These are phyloP conservation scores for Phylloscopus trochiloides DNA, from an alignment of 2,113 vertebrate genomes.

Conservation along the genomic window DNA sequence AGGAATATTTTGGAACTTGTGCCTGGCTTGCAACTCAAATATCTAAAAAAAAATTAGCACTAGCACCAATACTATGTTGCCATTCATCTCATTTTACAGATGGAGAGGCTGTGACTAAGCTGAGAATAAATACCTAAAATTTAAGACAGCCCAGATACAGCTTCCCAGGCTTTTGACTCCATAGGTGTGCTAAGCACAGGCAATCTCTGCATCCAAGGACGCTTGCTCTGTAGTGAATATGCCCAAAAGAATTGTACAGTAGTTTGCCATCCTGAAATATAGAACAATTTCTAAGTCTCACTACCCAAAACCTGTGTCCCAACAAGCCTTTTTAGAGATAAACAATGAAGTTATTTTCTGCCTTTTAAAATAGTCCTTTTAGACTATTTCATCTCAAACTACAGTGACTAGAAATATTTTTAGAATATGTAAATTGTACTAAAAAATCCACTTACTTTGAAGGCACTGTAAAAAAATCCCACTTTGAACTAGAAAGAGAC, in stretches of 20 bases:
- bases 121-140: not conserved
- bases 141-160: not conserved
- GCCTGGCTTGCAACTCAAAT: not conserved
- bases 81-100: not conserved
- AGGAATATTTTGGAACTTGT: not conserved
- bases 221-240: not conserved
- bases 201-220: not conserved
- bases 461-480: not conserved
- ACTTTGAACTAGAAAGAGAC: not conserved
- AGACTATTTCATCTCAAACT: not conserved
- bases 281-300: not conserved
- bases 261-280: not conserved
- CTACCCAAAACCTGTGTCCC: not conserved
- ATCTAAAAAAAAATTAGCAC: not conserved
- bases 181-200: not conserved
- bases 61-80: not conserved
- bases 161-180: not conserved
- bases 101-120: not conserved
- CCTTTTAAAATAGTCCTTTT: not conserved
- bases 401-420: not conserved
- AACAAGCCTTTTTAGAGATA: not conserved
- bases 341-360: not conserved
- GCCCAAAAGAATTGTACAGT: not conserved
- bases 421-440: not conserved
- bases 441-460: not conserved